phyloP scores from a whole-genome alignment of 2,888 invertebrate genomes.

The Lamellibrachia satsuma region DNA sequence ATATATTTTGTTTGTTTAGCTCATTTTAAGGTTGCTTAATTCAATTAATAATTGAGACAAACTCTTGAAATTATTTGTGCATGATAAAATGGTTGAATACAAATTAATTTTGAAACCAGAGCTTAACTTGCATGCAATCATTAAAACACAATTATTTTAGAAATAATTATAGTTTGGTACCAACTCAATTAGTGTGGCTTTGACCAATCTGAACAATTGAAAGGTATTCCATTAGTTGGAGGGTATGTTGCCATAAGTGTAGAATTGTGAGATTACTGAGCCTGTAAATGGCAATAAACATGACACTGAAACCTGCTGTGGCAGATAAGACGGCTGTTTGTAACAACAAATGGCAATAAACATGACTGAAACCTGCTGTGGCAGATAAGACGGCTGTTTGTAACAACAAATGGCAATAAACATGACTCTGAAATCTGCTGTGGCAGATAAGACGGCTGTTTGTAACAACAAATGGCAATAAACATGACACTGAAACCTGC shows the following conservation, averaged over 20 bases:
- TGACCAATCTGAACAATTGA: neutral
- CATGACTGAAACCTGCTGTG: neutral
- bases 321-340: neutral
- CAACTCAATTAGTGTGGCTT: neutral
- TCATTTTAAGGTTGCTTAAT: neutral
- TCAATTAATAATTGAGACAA: neutral
- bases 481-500: neutral
- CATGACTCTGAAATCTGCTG: neutral
- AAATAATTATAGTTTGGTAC: neutral
- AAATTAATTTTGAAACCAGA: neutral
- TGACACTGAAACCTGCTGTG: neutral
- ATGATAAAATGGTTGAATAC: neutral
- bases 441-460: neutral
- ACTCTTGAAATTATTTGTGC: neutral
- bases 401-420: neutral
- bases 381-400: neutral
- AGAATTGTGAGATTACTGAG: neutral
- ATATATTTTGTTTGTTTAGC: neutral
- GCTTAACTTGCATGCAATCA: neutral
- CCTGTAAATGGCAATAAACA: neutral
- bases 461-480: neutral
- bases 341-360: neutral
- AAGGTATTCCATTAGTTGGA: neutral
- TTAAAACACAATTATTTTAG: neutral
- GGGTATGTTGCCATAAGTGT: neutral